Evolutionary conservation across 2,888 invertebrate genomes (phyloP).

Genomic region (Tetheella fluctuosa): DNA sequence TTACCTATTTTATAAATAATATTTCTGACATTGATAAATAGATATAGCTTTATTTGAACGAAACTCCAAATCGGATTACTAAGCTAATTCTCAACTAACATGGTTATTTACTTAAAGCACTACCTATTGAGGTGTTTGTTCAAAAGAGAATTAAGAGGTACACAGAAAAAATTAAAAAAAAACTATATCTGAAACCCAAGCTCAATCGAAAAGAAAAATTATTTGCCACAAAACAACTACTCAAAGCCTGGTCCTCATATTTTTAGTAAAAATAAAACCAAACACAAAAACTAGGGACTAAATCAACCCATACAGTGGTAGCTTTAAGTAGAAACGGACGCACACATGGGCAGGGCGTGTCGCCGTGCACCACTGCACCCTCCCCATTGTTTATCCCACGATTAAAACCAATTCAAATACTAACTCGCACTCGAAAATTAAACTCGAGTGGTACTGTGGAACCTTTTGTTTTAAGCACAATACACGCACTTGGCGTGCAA

Average conservation of each 20-base stretch:
- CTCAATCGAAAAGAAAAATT: too few relatives aligned
- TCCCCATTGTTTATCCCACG: slow-evolving; percentile 82
- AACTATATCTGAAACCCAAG: too few relatives aligned
- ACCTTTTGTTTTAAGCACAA: slow-evolving; percentile 80
- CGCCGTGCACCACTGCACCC: slow-evolving; percentile 65
- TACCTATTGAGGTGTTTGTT: too few relatives aligned
- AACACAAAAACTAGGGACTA: slow-evolving; percentile 37
- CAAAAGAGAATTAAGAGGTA: too few relatives aligned
- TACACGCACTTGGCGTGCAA: slow-evolving; percentile 58
- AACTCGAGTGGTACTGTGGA: slow-evolving; percentile 74
- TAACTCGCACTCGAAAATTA: slow-evolving; percentile 82
- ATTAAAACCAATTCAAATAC: slow-evolving; percentile 83
- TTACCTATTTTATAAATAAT: too few relatives aligned
- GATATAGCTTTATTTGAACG: too few relatives aligned
- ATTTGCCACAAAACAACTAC: not conserved
- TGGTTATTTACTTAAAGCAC: too few relatives aligned
- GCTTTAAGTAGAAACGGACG: slow-evolving; percentile 33
- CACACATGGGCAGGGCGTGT: slow-evolving; percentile 76
- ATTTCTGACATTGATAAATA: too few relatives aligned
- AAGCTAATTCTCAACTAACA: too few relatives aligned
- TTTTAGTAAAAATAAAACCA: slow-evolving; percentile 26
- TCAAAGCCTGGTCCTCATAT: not conserved
- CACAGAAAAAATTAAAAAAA: too few relatives aligned
- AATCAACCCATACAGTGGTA: slow-evolving; percentile 32
- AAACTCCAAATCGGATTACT: too few relatives aligned